A percentile compares a stretch with the other conserved stretches of the same genome.
These are phyloP conservation scores for Drosophila siamana DNA, from an alignment of 2,888 invertebrate species.

Conservation along the genomic window DNA sequence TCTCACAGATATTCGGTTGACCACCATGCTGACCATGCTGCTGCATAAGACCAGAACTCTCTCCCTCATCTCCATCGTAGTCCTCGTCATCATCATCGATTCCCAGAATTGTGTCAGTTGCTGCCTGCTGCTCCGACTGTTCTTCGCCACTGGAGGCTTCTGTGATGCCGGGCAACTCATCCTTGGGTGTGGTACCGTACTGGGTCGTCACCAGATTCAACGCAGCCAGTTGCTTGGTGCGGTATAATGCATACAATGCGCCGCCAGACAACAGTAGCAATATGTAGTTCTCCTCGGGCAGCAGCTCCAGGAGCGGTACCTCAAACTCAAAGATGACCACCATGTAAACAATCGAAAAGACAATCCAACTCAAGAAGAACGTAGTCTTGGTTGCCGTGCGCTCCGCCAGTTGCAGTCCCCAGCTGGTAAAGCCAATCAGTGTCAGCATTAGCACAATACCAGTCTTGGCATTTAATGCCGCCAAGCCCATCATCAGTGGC, in stretches of 20 bases:
- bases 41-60: constrained; percentile 73
- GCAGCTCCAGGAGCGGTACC: constrained; percentile 90
- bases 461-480: constrained; percentile 85
- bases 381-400: constrained; percentile 86
- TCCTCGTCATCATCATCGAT: constrained; percentile 65
- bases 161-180: constrained; percentile 81
- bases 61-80: constrained; percentile 17
- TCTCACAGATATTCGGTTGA: constrained; percentile 86
- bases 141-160: constrained; percentile 83
- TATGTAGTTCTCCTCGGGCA: constrained; percentile 88
- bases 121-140: constrained; percentile 73
- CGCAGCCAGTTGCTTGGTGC: constrained; percentile 74
- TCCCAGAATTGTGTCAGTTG: constrained; percentile 63
- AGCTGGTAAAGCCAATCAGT: constrained; percentile 72
- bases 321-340: constrained; percentile 90
- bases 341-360: constrained; percentile 89
- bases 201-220: constrained; percentile 82
- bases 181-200: constrained; percentile 76
- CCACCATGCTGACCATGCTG: constrained; percentile 34
- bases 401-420: constrained; percentile 75
- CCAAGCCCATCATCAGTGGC: constrained; percentile 86
- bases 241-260: constrained; percentile 75
- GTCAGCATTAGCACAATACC: constrained; percentile 81
- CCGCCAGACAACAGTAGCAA: constrained; percentile 85
- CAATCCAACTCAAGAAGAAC: constrained; percentile 91